Evolutionary conservation across 2,797 vertebrate species (phyloP).

Genomic region (Gymnoscopelus braueri): DNA sequence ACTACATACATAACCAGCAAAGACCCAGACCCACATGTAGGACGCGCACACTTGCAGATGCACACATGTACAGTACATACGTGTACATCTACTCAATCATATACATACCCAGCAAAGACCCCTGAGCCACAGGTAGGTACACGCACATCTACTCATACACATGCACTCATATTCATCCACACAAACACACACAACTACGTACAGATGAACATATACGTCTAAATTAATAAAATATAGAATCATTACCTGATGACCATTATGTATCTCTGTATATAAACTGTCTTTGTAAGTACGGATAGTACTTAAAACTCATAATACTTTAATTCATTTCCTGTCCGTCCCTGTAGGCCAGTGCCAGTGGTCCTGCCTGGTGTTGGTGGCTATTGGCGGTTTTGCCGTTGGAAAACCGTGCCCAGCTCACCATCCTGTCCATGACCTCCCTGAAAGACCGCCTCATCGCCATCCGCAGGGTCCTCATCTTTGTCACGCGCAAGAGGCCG

Average conservation of each 20-base stretch:
- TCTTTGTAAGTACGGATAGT: too few relatives aligned
- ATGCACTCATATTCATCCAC: not conserved
- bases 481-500: slow-evolving; percentile 89
- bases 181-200: not conserved
- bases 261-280: too few relatives aligned
- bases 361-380: slow-evolving; percentile 96
- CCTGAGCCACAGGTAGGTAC: slow-evolving; percentile 34
- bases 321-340: not conserved
- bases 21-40: too few relatives aligned
- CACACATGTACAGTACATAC: too few relatives aligned
- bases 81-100: too few relatives aligned
- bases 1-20: too few relatives aligned
- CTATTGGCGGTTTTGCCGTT: slow-evolving; percentile 90
- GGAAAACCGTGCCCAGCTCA: slow-evolving; percentile 91
- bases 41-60: too few relatives aligned
- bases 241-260: too few relatives aligned
- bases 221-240: too few relatives aligned
- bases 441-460: slow-evolving; percentile 91
- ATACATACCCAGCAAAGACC: too few relatives aligned
- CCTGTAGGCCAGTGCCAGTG: slow-evolving; percentile 85
- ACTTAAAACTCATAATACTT: too few relatives aligned
- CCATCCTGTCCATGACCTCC: slow-evolving; percentile 89
- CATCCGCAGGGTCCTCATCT: slow-evolving; percentile 88
- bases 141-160: not conserved
- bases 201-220: too few relatives aligned